Evolutionary conservation across 1,140 invertebrate species (phyloP), one percentile per base, ranked within the genome.

Genomic region (Drosophila mayri): DNA sequence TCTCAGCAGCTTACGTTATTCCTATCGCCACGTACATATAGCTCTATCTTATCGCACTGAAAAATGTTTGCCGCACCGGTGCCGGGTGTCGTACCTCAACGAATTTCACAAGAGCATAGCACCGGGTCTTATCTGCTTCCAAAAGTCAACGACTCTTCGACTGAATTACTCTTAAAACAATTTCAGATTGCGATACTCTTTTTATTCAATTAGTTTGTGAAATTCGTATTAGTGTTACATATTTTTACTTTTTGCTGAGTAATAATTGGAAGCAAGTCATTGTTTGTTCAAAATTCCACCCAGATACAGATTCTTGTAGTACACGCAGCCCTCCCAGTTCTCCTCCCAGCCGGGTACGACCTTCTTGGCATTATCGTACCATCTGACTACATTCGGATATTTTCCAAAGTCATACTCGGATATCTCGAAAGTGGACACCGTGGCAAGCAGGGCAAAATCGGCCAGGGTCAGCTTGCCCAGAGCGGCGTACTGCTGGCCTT

Each of bases 401-500:
- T 95, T 94, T 11, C 93, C 92, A 38, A 96, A 91, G 79, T 96
- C 94, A 52, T 95, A 95, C 11, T 94, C 94, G 3, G 95, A 93
- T 0, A 94, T 95, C 93, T 97, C 95, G 47, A 94, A 93, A 59
- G 95, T 95, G 16, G 95, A 95, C n/a, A 96, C 93, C 0, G 94
- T 94, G n/a, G 94, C 93, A 16, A 95, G 90, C 10, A 96, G 73
- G 9, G 94, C 76, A 16, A 96, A 91, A 86, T 97, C 97, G 8
- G 96, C 97, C 37, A 97, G 82, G 10, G 96, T 97, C 9, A 97
- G 88, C 50, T 93, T 93, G 64, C 95, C 93, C 4, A 96, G 95
- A 18, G 95, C 95, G 3, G 93, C 94, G 81, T 94, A 97, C 46
- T 94, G 93, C 46, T 94, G 92, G 0, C 93, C 94, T 30, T 95